Percentiles rank a stretch among this genome's conserved stretches.
phyloP scores from a whole-genome alignment of 2,888 invertebrate genomes.

The Rhingia campestris region DNA sequence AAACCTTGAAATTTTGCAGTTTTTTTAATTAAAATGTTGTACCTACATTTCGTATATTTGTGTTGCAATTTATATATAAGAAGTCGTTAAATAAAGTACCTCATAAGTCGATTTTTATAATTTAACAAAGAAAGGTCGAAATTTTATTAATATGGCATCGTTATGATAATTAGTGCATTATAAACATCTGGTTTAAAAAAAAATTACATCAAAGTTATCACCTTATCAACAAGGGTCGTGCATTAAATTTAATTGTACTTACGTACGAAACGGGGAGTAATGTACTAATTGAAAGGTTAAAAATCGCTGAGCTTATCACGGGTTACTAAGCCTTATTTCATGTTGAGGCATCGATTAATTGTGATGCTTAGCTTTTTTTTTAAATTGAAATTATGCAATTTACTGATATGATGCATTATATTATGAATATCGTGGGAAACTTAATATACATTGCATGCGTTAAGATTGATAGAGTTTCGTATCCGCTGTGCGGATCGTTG shows the following conservation, averaged over 20 bases:
- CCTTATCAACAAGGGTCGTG: neutral
- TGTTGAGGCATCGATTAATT: neutral
- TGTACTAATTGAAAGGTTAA: neutral
- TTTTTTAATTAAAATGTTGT: no score
- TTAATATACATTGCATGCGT: no score
- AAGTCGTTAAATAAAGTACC: no score
- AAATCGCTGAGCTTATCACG: neutral
- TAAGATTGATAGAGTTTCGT: no score
- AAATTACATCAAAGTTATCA: neutral
- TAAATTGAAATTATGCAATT: neutral
- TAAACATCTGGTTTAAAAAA: constrained; percentile 1
- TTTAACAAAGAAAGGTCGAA: no score
- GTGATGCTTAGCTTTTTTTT: neutral
- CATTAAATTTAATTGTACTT: neutral
- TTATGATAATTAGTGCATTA: neutral
- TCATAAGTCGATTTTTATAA: no score
- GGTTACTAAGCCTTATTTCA: neutral
- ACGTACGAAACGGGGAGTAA: neutral
- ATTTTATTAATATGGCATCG: no score
- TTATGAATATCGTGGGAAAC: neutral
- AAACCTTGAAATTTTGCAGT: no score
- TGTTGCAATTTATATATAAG: no score
- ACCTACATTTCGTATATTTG: no score
- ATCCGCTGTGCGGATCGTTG: no score
- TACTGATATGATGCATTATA: neutral